These are phyloP conservation scores for Nothura maculosa DNA, from an alignment of 2,797 vertebrate genomes.

Conservation along the genomic window DNA sequence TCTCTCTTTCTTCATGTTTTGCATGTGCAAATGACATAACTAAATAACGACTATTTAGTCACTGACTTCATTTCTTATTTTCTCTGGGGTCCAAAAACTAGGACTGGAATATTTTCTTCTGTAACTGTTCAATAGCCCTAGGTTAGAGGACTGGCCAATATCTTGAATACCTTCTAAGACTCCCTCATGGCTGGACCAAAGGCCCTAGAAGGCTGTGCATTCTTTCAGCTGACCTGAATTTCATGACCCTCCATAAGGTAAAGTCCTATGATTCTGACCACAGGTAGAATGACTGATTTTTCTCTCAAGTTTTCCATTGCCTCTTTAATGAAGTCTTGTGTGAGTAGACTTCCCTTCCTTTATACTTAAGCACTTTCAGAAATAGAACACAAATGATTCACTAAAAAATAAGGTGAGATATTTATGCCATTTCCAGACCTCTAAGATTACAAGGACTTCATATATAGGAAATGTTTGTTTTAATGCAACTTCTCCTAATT, in stretches of 20 bases:
- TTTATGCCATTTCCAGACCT: neutral
- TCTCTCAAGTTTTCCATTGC: neutral
- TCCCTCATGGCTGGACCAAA: neutral
- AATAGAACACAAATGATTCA: neutral
- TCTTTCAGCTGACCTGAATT: neutral
- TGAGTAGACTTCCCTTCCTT: rapidly evolving
- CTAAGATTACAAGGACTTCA: neutral
- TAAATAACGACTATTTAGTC: neutral
- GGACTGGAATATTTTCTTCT: neutral
- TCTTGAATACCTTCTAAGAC: neutral
- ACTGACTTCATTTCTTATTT: neutral
- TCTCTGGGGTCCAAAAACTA: neutral
- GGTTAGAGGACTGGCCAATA: neutral
- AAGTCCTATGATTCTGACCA: rapidly evolving
- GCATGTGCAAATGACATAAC: neutral
- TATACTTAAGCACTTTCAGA: rapidly evolving
- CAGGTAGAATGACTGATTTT: neutral
- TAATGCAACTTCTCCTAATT: neutral
- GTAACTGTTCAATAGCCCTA: neutral
- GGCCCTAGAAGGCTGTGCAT: neutral
- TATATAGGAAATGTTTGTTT: neutral
- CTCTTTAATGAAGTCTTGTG: neutral
- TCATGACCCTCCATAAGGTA: rapidly evolving
- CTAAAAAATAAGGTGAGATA: neutral
- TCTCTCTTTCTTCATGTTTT: neutral